Evolutionary conservation across 1,140 invertebrate species (phyloP).

Genomic region (Heliothis subflexa): DNA sequence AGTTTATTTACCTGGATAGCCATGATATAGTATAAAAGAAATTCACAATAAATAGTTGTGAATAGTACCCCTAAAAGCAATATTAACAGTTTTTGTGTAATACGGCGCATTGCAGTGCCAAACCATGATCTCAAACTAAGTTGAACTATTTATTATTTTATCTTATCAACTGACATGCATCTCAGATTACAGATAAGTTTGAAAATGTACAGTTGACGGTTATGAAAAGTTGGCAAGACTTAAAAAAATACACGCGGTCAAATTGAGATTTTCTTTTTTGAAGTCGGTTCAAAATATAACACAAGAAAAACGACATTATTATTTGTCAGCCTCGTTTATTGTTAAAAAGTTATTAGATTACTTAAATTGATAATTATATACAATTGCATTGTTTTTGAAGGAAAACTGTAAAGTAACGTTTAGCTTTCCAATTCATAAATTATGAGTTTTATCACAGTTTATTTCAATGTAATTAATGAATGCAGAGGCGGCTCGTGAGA

Average conservation of each 20-base stretch:
- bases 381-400: background rate
- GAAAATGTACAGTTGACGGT: background rate
- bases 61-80: constrained; percentile 65
- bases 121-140: background rate
- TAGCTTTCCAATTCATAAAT: background rate
- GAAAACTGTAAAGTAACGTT: background rate
- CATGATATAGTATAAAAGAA: constrained; percentile 74
- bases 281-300: background rate
- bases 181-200: background rate
- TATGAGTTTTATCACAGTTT: background rate
- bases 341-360: background rate
- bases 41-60: constrained; percentile 74
- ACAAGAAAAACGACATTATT: background rate
- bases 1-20: constrained; percentile 66
- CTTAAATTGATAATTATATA: background rate
- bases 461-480: too few relatives aligned
- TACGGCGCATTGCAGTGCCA: constrained; percentile 60
- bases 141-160: background rate
- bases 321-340: constrained; percentile 1
- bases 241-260: too few relatives aligned
- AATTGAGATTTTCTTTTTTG: too few relatives aligned
- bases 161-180: background rate
- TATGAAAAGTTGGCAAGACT: background rate
- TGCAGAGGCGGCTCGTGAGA: too few relatives aligned
- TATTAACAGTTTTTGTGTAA: constrained; percentile 67